Conservation (phyloP, 2,888 invertebrate genomes). For the Habrosyne pyritoides region DNA sequence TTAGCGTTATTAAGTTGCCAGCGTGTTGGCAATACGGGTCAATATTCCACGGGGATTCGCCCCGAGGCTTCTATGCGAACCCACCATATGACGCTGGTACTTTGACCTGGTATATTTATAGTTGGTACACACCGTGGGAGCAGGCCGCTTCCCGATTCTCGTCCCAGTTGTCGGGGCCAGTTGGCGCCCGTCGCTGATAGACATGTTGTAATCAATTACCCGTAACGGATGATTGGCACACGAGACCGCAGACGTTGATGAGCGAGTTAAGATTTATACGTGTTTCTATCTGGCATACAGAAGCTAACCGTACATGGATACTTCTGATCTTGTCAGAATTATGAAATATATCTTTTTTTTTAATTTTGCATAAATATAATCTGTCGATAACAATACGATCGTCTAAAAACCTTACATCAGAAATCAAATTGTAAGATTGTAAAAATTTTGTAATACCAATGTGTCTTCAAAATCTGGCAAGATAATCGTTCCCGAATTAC, state of each 20-base stretch:
- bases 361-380: too few species aligned
- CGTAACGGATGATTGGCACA: constrained; percentile 40
- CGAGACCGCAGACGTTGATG: constrained; percentile 1
- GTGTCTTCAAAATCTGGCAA: constrained; percentile 4
- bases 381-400: background rate
- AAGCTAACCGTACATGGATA: background rate
- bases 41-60: constrained; percentile 6
- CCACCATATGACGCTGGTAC: background rate
- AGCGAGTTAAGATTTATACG: background rate
- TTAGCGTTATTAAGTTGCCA: background rate
- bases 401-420: background rate
- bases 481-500: background rate
- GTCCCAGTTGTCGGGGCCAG: constrained; percentile 38
- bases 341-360: too few species aligned
- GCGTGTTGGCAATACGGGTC: background rate
- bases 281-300: background rate
- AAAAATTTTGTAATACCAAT: background rate
- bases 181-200: constrained; percentile 52
- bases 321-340: background rate
- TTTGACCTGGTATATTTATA: constrained; percentile 17
- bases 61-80: constrained; percentile 13
- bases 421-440: background rate
- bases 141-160: constrained; percentile 44
- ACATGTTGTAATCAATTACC: constrained; percentile 40
- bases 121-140: constrained; percentile 30